A percentile compares a stretch with the other conserved stretches of the same genome.
These are phyloP conservation scores for Zosterops japonicus DNA, from an alignment of 2,113 vertebrate species.

Conservation along the genomic window DNA sequence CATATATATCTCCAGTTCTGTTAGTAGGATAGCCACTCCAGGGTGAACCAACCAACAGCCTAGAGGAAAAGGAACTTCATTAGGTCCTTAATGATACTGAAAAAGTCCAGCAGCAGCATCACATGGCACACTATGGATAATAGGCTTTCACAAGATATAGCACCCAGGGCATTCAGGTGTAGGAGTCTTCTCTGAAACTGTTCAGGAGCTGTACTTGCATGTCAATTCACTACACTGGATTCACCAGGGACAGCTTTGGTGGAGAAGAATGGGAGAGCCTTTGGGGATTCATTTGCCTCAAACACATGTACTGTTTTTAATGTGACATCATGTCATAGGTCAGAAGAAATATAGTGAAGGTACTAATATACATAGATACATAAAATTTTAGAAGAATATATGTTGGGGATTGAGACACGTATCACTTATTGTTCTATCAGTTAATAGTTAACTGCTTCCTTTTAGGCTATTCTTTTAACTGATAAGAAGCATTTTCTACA, in stretches of 20 bases:
- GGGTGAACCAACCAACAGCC: constrained; percentile 89
- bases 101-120: background rate
- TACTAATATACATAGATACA: background rate
- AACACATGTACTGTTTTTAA: background rate
- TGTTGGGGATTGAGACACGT: accelerated
- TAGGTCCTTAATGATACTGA: background rate
- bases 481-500: background rate
- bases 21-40: constrained; percentile 86
- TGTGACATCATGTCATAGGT: background rate
- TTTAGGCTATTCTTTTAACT: background rate
- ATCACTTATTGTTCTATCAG: background rate
- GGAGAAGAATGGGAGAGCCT: background rate
- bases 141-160: accelerated
- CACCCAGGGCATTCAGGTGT: background rate
- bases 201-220: background rate
- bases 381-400: background rate
- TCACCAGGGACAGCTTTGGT: background rate
- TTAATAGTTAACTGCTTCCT: background rate
- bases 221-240: background rate
- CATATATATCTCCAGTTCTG: constrained; percentile 89
- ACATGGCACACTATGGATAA: background rate
- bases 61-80: constrained; percentile 47
- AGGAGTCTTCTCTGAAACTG: background rate
- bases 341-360: background rate
- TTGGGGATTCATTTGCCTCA: background rate